Evolutionary conservation across 2,888 invertebrate genomes (phyloP), one percentile per base, ranked within the genome.

Genomic region (Agonopterix heracliana): DNA sequence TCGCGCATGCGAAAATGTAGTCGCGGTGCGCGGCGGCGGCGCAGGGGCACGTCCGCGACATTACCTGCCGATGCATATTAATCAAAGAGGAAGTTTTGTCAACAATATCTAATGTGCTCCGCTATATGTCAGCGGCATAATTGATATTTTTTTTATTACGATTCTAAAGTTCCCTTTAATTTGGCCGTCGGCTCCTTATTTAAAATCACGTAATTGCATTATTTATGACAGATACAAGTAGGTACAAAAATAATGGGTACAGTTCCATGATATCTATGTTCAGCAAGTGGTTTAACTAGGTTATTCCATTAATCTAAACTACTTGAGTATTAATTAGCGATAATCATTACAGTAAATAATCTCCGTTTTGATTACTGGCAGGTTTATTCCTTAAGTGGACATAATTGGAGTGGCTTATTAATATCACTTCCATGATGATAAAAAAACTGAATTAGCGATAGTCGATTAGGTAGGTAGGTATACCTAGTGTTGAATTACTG

Each of bases 81-180:
- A 88, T 86, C 55, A 63, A 78, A 74, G 72, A 87, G 87, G 87
- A 88, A 88, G 87, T 86, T 86, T 88, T 87, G 87, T 86, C 75
- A 86, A 88, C 83, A 88, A 88, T 88, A 88, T 85, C 83, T 87
- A 88, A 87, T 87, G 86, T 82, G 80, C 81, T 79, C 79, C 58
- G 72, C 71, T 78, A 75, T 75, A 66, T 64, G 68, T 55, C 61
- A 55, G 85, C 87, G 87, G 87, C 71, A 56, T 73, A 71, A 85
- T 85, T 87, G 83, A 86, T 81, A 79, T 71, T 70, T 80, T 82
- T 84, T 75, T 17, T 66, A 62, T 65, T 72, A 26, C 70, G 66
- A 68, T 75, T 66, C 69, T 71, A 68, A 75, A 76, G 75, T 75
- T 72, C 71, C 69, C 71, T 70, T 68, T 52, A 66, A 57, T 61